phyloP scores from a whole-genome alignment of 2,888 invertebrate genomes.

The Allacma fusca region DNA sequence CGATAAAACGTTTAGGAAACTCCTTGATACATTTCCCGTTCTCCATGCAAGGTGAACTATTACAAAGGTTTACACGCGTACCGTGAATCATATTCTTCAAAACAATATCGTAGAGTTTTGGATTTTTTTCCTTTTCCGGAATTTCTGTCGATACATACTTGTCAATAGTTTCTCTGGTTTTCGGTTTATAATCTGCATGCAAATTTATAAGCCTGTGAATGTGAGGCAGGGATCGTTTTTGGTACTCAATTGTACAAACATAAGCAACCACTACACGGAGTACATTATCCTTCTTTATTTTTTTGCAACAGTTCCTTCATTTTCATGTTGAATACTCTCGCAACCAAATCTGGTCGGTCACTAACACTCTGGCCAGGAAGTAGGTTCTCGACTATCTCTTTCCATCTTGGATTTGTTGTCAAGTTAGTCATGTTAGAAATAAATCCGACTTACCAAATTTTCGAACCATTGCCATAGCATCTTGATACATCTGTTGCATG shows the following conservation, averaged over 20 bases:
- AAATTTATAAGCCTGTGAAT: constrained; percentile 14
- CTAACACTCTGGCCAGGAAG: constrained; percentile 56
- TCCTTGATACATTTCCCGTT: constrained; percentile 1
- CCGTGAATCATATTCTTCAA: neutral
- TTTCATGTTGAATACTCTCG: constrained; percentile 63
- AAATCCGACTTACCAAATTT: constrained; percentile 38
- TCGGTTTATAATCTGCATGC: neutral
- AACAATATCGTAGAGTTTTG: neutral
- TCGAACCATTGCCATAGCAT: constrained; percentile 41
- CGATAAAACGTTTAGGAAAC: constrained; percentile 22
- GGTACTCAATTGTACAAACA: constrained; percentile 58
- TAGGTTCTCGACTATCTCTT: constrained; percentile 60
- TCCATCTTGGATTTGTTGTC: constrained; percentile 45
- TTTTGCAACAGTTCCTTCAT: constrained; percentile 60
- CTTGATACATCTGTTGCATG: constrained; percentile 51
- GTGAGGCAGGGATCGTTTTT: constrained; percentile 21
- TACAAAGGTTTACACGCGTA: neutral
- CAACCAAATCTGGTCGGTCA: constrained; percentile 64
- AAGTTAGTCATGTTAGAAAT: constrained; percentile 37
- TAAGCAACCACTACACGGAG: constrained; percentile 51
- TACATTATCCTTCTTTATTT: constrained; percentile 53
- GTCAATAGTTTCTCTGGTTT: constrained; percentile 8
- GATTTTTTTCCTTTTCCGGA: constrained; percentile 8
- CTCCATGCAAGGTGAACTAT: neutral
- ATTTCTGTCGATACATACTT: constrained; percentile 5